Conservation (phyloP, 1,140 invertebrate species). For the Scaptomyza hsui region DNA sequence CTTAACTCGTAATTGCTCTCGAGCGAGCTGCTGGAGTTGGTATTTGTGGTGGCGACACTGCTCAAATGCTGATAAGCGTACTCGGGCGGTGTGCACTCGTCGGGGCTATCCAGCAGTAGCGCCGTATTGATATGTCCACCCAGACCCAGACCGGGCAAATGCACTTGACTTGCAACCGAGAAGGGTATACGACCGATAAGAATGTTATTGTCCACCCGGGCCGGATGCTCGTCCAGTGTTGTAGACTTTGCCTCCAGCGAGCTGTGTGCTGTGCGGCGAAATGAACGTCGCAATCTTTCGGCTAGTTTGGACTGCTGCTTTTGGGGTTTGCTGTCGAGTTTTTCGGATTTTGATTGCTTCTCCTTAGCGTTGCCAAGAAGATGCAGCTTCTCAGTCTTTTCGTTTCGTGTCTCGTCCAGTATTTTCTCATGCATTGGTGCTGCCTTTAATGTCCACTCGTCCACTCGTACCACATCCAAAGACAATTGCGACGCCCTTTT, state of each 20-base stretch:
- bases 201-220: constrained; percentile 47
- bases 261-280: constrained; percentile 71
- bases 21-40: constrained; percentile 73
- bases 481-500: constrained; percentile 14
- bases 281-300: constrained; percentile 71
- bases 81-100: constrained; percentile 79
- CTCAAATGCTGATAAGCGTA: constrained; percentile 78
- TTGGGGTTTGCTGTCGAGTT: constrained; percentile 38
- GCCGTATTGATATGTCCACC: constrained; percentile 78
- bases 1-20: constrained; percentile 74
- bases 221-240: constrained; percentile 46
- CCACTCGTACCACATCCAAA: neutral
- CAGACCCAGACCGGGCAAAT: constrained; percentile 61
- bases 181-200: constrained; percentile 33
- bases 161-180: constrained; percentile 55
- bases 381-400: constrained; percentile 73
- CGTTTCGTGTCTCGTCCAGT: constrained; percentile 65
- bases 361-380: constrained; percentile 64
- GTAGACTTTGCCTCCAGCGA: constrained; percentile 70
- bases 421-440: constrained; percentile 79
- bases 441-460: constrained; percentile 12
- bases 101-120: constrained; percentile 75
- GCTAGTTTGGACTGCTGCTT: constrained; percentile 79
- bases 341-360: constrained; percentile 43
- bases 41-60: constrained; percentile 77